A percentile compares a stretch with the other conserved stretches of the same genome.
Evolutionary conservation across 2,888 invertebrate species (phyloP).

Genomic region (Zaprionus bogoriensis): DNA sequence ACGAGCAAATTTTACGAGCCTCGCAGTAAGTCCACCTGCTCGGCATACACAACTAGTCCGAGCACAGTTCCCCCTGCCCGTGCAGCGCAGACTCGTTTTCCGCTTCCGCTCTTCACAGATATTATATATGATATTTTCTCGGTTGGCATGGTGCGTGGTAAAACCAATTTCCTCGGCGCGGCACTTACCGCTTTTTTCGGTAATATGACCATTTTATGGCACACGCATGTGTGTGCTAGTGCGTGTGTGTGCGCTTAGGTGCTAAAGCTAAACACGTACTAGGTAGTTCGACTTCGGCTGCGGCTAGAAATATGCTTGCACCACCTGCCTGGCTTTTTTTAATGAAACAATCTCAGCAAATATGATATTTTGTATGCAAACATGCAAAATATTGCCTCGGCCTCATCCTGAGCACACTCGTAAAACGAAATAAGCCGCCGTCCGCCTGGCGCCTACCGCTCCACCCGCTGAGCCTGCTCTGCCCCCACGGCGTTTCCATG

Average conservation of each 20-base stretch:
- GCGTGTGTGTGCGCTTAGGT: conserved; percentile 46
- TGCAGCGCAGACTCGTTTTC: conserved; percentile 1
- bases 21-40: conserved; percentile 63
- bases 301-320: conserved; percentile 37
- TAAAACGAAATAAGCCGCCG: conserved; percentile 64
- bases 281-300: conserved; percentile 41
- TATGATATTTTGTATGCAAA: conserved; percentile 79
- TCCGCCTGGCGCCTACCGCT: conserved; percentile 17
- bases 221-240: conserved; percentile 56
- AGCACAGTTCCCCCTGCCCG: conserved; percentile 28
- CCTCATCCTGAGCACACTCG: conserved; percentile 41
- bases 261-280: conserved; percentile 77
- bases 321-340: conserved; percentile 52
- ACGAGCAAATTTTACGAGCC: conserved; percentile 58
- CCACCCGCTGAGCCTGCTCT: conserved; percentile 12
- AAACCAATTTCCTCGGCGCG: conserved; percentile 69
- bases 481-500: conserved; percentile 12
- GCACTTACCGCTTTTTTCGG: conserved; percentile 47
- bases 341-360: conserved; percentile 78
- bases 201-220: conserved; percentile 74
- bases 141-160: conserved; percentile 63
- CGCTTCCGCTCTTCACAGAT: conserved; percentile 29
- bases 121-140: conserved; percentile 48
- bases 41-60: conserved; percentile 67
- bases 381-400: conserved; percentile 71